These are phyloP conservation scores for Drosophila kokeensis DNA, from an alignment of 2,888 invertebrate species.

Conservation along the genomic window DNA sequence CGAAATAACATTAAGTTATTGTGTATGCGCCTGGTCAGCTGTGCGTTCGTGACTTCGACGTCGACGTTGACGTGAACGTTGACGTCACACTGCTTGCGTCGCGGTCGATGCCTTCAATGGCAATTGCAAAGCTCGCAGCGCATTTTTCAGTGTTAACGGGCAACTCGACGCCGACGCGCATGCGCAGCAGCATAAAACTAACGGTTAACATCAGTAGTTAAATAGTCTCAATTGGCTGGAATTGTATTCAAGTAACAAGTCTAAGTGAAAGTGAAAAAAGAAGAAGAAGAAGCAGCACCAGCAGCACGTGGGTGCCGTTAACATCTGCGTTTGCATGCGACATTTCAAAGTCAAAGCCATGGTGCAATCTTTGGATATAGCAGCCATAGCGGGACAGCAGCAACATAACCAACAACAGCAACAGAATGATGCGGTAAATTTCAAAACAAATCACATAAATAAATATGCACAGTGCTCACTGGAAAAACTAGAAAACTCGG, in stretches of 20 bases:
- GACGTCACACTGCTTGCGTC: conserved; percentile 38
- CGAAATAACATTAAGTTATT: conserved; percentile 46
- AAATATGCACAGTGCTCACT: conserved; percentile 11
- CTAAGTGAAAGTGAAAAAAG: conserved; percentile 7
- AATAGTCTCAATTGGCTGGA: conserved; percentile 17
- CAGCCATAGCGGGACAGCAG: conserved; percentile 80
- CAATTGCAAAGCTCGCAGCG: conserved; percentile 47
- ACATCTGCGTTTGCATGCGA: conserved; percentile 66
- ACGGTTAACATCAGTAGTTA: conserved; percentile 40
- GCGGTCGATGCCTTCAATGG: conserved; percentile 63
- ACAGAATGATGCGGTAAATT: conserved; percentile 82
- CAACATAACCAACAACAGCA: conserved; percentile 39
- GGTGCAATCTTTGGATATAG: conserved; percentile 84
- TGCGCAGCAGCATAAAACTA: conserved; percentile 65
- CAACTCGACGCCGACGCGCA: conserved; percentile 63
- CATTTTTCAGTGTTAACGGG: conserved; percentile 62
- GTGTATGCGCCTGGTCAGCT: conserved; percentile 61
- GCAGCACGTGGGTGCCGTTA: conserved; percentile 7
- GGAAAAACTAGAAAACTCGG: neutral
- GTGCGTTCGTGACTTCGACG: conserved; percentile 45
- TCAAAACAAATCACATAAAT: conserved; percentile 29
- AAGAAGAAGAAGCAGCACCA: neutral
- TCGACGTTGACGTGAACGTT: conserved; percentile 29
- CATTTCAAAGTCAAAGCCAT: conserved; percentile 81
- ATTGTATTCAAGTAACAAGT: conserved; percentile 25